These are phyloP conservation scores for Clistopyga incitator DNA, from an alignment of 2,888 invertebrate species.

Conservation along the genomic window DNA sequence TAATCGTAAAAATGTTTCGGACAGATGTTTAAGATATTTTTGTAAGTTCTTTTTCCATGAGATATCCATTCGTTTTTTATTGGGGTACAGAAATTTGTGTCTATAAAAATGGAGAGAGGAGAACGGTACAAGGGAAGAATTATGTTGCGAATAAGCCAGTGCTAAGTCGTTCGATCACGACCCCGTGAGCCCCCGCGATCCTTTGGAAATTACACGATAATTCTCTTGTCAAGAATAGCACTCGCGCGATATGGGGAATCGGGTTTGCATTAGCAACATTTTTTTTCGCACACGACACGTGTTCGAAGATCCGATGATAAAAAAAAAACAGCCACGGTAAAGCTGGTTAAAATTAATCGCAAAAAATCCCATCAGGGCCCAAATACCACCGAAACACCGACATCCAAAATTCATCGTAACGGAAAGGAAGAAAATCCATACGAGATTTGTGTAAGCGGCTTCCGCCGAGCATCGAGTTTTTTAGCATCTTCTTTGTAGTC, in stretches of 20 bases:
- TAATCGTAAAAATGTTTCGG: too few relatives aligned
- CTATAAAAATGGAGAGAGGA: neutral
- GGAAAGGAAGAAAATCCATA: neutral
- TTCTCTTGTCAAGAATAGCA: neutral
- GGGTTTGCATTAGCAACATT: neutral
- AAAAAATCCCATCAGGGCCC: neutral
- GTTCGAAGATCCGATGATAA: neutral
- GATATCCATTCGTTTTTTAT: neutral
- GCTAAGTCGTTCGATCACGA: slow-evolving; percentile 8
- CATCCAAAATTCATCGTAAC: neutral
- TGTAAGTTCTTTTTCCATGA: neutral
- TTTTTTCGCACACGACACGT: neutral
- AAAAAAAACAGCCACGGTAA: neutral
- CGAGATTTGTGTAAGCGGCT: neutral
- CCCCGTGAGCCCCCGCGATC: slow-evolving; percentile 3
- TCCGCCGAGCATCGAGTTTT: neutral
- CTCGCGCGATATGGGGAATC: neutral
- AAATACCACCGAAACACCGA: neutral
- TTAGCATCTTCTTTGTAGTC: slow-evolving; percentile 16
- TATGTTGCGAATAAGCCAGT: slow-evolving; percentile 14
- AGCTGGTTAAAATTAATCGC: too few relatives aligned
- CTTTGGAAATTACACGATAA: slow-evolving; percentile 22
- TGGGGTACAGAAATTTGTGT: neutral
- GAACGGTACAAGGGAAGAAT: neutral
- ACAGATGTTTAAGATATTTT: too few relatives aligned